Percentiles rank a stretch among this genome's conserved stretches.
These are phyloP conservation scores for Muscidifurax raptorellus DNA, from an alignment of 1,140 invertebrate genomes.

Conservation along the genomic window DNA sequence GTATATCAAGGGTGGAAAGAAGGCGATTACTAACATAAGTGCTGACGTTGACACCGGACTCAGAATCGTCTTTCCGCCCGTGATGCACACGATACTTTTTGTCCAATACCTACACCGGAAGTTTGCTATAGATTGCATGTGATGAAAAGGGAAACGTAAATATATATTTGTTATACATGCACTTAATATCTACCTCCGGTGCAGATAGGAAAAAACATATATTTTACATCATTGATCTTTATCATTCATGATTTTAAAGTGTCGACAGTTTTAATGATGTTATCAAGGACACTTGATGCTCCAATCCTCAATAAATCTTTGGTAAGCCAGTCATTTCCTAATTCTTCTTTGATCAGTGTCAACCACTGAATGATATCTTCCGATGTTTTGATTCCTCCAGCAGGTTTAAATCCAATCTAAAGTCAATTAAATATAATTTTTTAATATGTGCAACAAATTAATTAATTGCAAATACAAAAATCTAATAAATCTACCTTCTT, in stretches of 20 bases:
- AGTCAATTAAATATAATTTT: conserved; percentile 55
- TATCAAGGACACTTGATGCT: conserved; percentile 90
- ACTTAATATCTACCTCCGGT: too few species aligned
- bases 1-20: too few species aligned
- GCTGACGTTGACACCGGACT: too few species aligned
- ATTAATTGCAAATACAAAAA: conserved; percentile 38
- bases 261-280: conserved; percentile 77
- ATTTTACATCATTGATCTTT: not conserved
- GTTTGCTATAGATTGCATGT: too few species aligned
- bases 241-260: conserved; percentile 28
- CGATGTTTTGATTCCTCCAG: conserved; percentile 94
- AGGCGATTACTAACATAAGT: too few species aligned
- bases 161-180: conserved; percentile 3
- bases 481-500: conserved; percentile 73
- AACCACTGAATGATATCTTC: conserved; percentile 93
- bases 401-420: conserved; percentile 97
- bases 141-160: too few species aligned
- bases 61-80: too few species aligned
- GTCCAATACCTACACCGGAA: too few species aligned
- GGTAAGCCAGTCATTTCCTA: conserved; percentile 92
- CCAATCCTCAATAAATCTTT: conserved; percentile 94
- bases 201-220: too few species aligned
- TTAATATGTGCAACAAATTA: conserved; percentile 36
- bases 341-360: conserved; percentile 87
- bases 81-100: too few species aligned